Base-by-base conservation (phyloP, 2,113 vertebrate genomes). In the Zapornia atra region DNA sequence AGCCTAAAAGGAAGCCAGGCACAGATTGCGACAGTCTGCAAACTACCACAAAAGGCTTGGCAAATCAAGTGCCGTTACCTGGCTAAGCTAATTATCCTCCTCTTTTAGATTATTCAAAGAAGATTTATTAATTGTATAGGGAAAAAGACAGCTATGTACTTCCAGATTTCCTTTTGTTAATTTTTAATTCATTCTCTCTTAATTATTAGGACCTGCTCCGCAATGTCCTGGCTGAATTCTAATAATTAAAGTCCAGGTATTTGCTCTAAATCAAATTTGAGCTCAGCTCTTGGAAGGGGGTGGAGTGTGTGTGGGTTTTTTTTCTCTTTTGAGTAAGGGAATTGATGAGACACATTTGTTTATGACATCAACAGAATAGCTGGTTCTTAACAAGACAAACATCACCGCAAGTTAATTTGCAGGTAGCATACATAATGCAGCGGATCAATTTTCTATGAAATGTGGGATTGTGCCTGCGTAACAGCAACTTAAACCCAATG, bases 371-470 rank as follows among this genome's bases (percentile, higher is more conserved):
- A 71, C 31, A 70, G 84, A 94, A 20, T 18, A 71, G 73, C 80
- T 90, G 73, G 80, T 72, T 82, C 82, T 72, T 63, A 66, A 60
- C 77, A 85, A 96, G 93, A 85, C 40, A 96, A 96, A 93, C 81
- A 92, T 63, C 66, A 73, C 9, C 44, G 65, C n/a, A 9, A 82
- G 92, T 96, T 92, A 94, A 92, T 97, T 79, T 88, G 94, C 78
- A 79, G 77, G 86, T 51, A 68, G 80, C 54, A 57, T 64, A 65
- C 81, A 82, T 84, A 96, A 95, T 22, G 48, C 90, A 91, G 85
- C 33, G 3, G 20, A 92, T 96, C 81, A 90, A 28, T 85, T 82
- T 68, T 48, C 60, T 46, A 42, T 57, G 94, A 70, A 57, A 77
- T 19, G 60, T 12, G 83, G 90, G 75, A 38, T 31, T 25, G 36